Evolutionary conservation across 1,140 invertebrate species (phyloP).

Genomic region (Meloidogyne exigua): DNA sequence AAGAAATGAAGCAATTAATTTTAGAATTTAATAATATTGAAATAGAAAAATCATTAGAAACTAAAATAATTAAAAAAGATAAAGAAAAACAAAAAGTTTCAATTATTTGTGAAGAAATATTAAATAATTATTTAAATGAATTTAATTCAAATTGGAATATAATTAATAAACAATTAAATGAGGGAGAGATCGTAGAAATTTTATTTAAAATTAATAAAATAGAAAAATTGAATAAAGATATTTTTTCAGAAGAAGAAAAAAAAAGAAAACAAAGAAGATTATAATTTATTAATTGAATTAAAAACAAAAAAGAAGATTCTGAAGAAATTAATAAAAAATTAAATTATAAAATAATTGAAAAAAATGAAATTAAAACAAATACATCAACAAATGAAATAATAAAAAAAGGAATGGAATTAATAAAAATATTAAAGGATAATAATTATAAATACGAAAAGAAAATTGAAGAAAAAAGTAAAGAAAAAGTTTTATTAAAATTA

Average conservation of each 20-base stretch:
- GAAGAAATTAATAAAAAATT: background rate
- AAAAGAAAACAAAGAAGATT: no score
- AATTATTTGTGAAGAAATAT: no score
- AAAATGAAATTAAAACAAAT: background rate
- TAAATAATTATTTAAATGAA: no score
- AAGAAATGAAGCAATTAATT: no score
- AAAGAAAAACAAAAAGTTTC: no score
- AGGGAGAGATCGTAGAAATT: background rate
- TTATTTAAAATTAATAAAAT: background rate
- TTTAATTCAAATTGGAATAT: no score
- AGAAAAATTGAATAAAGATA: background rate
- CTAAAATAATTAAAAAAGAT: no score
- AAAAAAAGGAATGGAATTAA: background rate
- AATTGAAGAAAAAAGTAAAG: background rate
- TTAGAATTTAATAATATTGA: no score
- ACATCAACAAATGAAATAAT: background rate
- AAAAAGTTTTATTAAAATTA: no score
- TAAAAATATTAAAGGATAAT: background rate
- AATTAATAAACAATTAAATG: no score
- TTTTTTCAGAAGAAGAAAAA: background rate
- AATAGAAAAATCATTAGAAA: no score
- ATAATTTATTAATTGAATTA: no score
- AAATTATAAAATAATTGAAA: conserved; percentile 1
- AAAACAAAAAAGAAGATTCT: background rate
- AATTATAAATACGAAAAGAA: background rate